phyloP scores from a whole-genome alignment of 1,140 invertebrate genomes.

The Zeugodacus cucurbitae region DNA sequence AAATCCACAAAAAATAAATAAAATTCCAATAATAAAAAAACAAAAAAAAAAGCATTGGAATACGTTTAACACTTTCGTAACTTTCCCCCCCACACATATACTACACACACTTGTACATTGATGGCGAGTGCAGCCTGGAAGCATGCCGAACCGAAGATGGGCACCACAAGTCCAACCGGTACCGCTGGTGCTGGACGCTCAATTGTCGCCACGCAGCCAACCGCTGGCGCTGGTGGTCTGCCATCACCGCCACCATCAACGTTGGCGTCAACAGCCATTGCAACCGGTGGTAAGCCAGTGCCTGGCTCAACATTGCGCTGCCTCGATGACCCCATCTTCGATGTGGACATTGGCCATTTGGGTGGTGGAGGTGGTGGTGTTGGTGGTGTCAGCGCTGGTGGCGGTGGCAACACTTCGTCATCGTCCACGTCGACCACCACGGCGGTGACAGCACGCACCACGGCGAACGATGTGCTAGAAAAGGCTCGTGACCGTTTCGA shows the following conservation, averaged over 20 bases:
- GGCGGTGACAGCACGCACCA: constrained; percentile 67
- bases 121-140: constrained; percentile 56
- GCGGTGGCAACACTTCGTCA: constrained; percentile 47
- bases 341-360: constrained; percentile 50
- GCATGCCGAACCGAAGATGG: constrained; percentile 49
- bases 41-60: constrained; percentile 2
- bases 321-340: constrained; percentile 70
- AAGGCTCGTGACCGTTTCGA: constrained; percentile 85
- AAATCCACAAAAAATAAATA: not conserved
- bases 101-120: constrained; percentile 33
- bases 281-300: constrained; percentile 61
- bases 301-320: constrained; percentile 69
- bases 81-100: constrained; percentile 44
- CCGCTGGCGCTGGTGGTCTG: constrained; percentile 46
- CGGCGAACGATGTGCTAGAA: constrained; percentile 82
- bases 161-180: constrained; percentile 39
- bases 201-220: constrained; percentile 39
- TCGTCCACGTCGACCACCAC: constrained; percentile 54
- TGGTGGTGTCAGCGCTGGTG: constrained; percentile 53
- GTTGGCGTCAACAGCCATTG: not conserved
- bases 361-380: constrained; percentile 50
- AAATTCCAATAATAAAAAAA: not conserved
- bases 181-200: constrained; percentile 31
- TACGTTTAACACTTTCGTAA: constrained; percentile 43
- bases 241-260: constrained; percentile 7